Base-by-base conservation (phyloP, 2,797 vertebrate genomes). In the Lutra lutra region DNA sequence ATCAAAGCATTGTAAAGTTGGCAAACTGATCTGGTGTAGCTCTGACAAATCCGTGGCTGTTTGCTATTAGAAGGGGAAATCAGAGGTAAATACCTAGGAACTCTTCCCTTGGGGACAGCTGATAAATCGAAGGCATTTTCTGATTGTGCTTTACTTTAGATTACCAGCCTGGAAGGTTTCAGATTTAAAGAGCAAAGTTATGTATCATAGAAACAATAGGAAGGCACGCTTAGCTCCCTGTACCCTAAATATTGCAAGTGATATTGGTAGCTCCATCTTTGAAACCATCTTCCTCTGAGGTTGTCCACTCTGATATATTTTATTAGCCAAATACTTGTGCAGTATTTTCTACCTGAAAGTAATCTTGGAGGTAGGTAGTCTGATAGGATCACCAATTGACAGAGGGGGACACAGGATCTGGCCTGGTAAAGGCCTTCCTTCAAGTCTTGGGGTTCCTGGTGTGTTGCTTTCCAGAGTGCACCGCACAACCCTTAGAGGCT, bases 111-210 rank as follows among this genome's bases (percentile, higher is more conserved):
- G 91, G 90, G 95, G 73, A 70, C 40, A 73, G 23, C 93, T 97
- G 96, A 97, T 78, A 94, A 95, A 97, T 91, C 64, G 93, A 56
- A 97, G 80, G 56, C 73, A 86, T 92, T 96, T 95, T 93, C 83
- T 86, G 92, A 92, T 91, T 80, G 91, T 88, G 68, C 85, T 97
- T 96, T 95, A 35, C n/a, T 95, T 80, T 54, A 90, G 68, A 91
- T 94, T 75, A 96, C 79, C 40, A 94, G 66, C 73, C 40, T 58
- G 62, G 62, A 89, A 92, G 73, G 9, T 88, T 97, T 97, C 93
- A 95, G 62, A 86, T 97, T 97, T 96, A 97, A 97, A 97, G 96
- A 97, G 90, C 97, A 95, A 78, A 89, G 97, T 92, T 97, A 84
- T 97, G 73, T 86, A 91, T 98, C 92, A 96, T 93, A 27, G 79